phyloP scores from a whole-genome alignment of 2,888 invertebrate species.

The Argynnis bischoffii region DNA sequence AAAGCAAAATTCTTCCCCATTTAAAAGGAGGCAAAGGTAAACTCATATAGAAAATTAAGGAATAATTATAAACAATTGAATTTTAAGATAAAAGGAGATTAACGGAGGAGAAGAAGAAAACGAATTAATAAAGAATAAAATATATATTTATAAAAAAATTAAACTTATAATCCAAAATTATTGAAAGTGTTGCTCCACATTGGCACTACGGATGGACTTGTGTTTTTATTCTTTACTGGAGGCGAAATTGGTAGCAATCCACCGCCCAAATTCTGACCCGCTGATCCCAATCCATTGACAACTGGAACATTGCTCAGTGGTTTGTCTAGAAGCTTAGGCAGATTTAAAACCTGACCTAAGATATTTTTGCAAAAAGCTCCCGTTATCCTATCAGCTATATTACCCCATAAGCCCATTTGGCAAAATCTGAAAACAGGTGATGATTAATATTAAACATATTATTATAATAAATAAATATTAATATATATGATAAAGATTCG shows the following conservation, averaged over 20 bases:
- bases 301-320: slow-evolving; percentile 18
- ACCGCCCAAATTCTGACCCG: neutral
- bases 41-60: no score
- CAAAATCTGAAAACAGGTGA: slow-evolving; percentile 77
- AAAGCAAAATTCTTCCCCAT: no score
- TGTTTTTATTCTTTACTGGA: slow-evolving; percentile 3
- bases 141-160: neutral
- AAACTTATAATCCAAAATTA: slow-evolving; percentile 9
- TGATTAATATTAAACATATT: neutral
- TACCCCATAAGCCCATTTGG: slow-evolving; percentile 87
- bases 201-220: slow-evolving; percentile 5
- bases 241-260: neutral
- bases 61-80: no score
- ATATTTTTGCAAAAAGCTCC: slow-evolving; percentile 78
- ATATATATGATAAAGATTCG: no score
- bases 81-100: no score
- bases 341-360: slow-evolving; percentile 58
- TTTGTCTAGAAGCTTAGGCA: slow-evolving; percentile 46
- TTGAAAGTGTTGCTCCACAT: slow-evolving; percentile 14
- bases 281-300: neutral
- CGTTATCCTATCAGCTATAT: slow-evolving; percentile 81
- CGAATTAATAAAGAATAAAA: neutral
- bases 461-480: neutral
- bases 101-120: neutral
- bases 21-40: no score